phyloP scores from a whole-genome alignment of 2,113 vertebrate species.

The Emydura subglobosa region DNA sequence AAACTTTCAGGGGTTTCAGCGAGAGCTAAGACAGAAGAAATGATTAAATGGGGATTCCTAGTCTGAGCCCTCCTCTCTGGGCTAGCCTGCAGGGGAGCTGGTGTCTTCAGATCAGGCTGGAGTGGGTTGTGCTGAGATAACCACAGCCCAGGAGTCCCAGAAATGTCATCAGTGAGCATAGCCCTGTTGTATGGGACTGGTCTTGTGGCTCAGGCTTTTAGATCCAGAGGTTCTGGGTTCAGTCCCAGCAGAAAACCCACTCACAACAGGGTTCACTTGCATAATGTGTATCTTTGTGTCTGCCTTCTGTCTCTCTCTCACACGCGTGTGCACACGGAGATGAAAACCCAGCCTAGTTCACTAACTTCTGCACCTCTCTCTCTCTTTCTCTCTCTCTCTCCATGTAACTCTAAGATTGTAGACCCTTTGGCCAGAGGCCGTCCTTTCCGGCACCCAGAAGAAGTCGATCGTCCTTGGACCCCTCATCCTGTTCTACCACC shows the following conservation, averaged over 20 bases:
- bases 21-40: too few species aligned
- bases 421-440: conserved; percentile 93
- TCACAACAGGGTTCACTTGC: background rate
- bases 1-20: accelerated
- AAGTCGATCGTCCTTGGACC: conserved; percentile 86
- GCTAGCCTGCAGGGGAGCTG: accelerated
- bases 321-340: too few species aligned
- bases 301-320: background rate
- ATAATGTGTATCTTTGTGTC: background rate
- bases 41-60: accelerated
- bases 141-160: background rate
- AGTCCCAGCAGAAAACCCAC: background rate
- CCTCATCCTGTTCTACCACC: conserved; percentile 82
- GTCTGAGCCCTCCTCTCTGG: background rate
- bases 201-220: background rate
- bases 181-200: background rate
- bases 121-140: too few species aligned
- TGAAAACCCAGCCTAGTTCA: background rate
- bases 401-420: conserved; percentile 83
- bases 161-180: background rate
- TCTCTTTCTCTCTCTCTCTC: background rate
- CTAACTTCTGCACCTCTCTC: background rate
- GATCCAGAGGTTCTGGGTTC: background rate
- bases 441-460: conserved; percentile 90
- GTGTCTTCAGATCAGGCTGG: background rate